Evolutionary conservation across 2,888 invertebrate species (phyloP).

Genomic region (Hemaris fuciformis): DNA sequence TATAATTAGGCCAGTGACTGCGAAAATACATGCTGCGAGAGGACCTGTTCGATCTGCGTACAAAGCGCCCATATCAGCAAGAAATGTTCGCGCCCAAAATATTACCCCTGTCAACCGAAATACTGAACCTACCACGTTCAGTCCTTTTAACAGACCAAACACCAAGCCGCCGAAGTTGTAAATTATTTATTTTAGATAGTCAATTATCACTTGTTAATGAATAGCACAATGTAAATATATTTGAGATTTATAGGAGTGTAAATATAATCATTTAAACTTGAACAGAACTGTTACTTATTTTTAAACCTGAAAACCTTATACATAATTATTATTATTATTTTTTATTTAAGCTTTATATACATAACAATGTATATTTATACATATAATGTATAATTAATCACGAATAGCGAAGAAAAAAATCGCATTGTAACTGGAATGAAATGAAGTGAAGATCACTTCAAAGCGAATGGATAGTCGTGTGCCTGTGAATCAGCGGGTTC

Average conservation of each 20-base stretch:
- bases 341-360: neutral
- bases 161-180: slow-evolving; percentile 59
- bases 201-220: slow-evolving; percentile 54
- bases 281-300: neutral
- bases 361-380: neutral
- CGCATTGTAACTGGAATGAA: too few relatives aligned
- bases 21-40: slow-evolving; percentile 43
- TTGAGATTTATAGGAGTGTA: slow-evolving; percentile 31
- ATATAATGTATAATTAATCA: too few relatives aligned
- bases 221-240: slow-evolving; percentile 48
- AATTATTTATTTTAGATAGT: slow-evolving; percentile 23
- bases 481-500: too few relatives aligned
- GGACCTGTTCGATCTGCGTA: slow-evolving; percentile 41
- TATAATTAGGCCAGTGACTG: slow-evolving; percentile 55
- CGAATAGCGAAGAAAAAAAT: too few relatives aligned
- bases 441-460: too few relatives aligned
- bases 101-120: slow-evolving; percentile 47
- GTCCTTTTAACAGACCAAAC: slow-evolving; percentile 49
- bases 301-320: neutral
- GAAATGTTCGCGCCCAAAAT: slow-evolving; percentile 34
- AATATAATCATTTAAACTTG: slow-evolving; percentile 26
- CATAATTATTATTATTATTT: too few relatives aligned
- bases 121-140: slow-evolving; percentile 60
- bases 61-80: slow-evolving; percentile 34
- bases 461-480: too few relatives aligned